Evolutionary conservation across 2,888 invertebrate species (phyloP).

Genomic region (Drosophila monieri): DNA sequence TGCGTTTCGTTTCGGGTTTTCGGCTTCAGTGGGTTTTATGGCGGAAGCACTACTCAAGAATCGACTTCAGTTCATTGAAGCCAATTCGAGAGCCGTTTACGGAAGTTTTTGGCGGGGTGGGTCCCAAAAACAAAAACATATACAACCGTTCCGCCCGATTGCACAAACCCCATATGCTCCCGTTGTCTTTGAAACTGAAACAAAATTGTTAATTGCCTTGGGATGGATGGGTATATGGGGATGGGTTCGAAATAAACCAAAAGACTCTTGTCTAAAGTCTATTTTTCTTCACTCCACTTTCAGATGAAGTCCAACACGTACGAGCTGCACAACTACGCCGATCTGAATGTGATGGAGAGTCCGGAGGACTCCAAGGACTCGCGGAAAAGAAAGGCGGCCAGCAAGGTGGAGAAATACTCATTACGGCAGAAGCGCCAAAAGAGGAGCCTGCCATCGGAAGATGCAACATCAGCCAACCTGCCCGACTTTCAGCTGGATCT

Average conservation of each 20-base stretch:
- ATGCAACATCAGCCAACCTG: not conserved
- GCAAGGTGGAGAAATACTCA: constrained; percentile 87
- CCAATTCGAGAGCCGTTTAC: constrained; percentile 62
- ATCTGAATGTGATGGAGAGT: constrained; percentile 56
- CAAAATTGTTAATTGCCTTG: constrained; percentile 73
- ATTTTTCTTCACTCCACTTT: constrained; percentile 30
- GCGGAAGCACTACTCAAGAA: constrained; percentile 44
- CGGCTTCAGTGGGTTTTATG: constrained; percentile 70
- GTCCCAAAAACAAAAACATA: constrained; percentile 8
- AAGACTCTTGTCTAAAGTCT: constrained; percentile 47
- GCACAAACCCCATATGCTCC: constrained; percentile 22
- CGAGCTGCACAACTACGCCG: constrained; percentile 75
- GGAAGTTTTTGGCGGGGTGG: constrained; percentile 63
- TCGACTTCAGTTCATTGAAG: constrained; percentile 57
- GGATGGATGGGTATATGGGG: constrained; percentile 13
- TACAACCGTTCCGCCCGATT: constrained; percentile 56
- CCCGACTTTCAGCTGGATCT: constrained; percentile 22
- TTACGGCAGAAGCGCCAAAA: constrained; percentile 87
- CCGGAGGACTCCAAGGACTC: constrained; percentile 43
- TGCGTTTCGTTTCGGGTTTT: constrained; percentile 68
- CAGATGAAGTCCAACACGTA: constrained; percentile 74
- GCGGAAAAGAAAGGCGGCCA: constrained; percentile 57
- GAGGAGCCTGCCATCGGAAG: constrained; percentile 71
- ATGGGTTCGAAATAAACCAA: constrained; percentile 17
- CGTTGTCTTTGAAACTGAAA: constrained; percentile 35